A percentile compares a stretch with the other conserved stretches of the same genome.
phyloP scores from a whole-genome alignment of 2,797 vertebrate genomes.

The Sebastiscus tertius region DNA sequence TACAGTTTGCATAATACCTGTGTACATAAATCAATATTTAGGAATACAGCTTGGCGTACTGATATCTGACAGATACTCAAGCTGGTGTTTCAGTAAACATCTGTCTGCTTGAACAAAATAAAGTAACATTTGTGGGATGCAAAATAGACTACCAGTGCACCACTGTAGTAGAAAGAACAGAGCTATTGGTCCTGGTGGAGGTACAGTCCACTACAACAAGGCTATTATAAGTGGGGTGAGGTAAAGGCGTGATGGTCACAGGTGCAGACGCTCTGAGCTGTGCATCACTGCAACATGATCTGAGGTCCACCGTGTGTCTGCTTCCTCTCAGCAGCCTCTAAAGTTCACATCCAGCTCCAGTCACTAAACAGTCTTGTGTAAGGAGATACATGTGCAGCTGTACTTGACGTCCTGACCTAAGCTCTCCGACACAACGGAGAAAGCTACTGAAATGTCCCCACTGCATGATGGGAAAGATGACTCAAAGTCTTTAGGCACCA shows the following conservation, averaged over 20 bases:
- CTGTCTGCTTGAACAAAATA: not conserved
- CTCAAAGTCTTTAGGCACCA: not conserved
- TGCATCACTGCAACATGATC: conserved; percentile 40
- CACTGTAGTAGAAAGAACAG: not conserved
- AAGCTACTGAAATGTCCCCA: not conserved
- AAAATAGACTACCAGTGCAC: not conserved
- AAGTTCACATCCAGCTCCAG: conserved; percentile 6
- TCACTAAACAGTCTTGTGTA: conserved; percentile 11
- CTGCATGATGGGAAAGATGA: conserved; percentile 9
- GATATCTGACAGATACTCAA: not conserved
- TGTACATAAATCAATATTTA: not conserved
- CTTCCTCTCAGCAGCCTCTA: conserved; percentile 19
- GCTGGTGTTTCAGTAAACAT: not conserved
- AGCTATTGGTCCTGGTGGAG: conserved; percentile 13
- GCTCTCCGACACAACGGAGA: not conserved
- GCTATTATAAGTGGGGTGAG: not conserved
- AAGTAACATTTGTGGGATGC: not conserved
- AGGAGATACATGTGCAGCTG: conserved; percentile 11
- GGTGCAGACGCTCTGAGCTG: not conserved
- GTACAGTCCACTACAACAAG: not conserved
- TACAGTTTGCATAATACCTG: not conserved
- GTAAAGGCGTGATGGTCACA: conserved; percentile 10
- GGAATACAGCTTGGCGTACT: not conserved
- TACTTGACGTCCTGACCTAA: not conserved
- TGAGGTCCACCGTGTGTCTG: conserved; percentile 3